Conservation (phyloP, 2,888 invertebrate genomes). For the Sphaerophoria rueppellii region DNA sequence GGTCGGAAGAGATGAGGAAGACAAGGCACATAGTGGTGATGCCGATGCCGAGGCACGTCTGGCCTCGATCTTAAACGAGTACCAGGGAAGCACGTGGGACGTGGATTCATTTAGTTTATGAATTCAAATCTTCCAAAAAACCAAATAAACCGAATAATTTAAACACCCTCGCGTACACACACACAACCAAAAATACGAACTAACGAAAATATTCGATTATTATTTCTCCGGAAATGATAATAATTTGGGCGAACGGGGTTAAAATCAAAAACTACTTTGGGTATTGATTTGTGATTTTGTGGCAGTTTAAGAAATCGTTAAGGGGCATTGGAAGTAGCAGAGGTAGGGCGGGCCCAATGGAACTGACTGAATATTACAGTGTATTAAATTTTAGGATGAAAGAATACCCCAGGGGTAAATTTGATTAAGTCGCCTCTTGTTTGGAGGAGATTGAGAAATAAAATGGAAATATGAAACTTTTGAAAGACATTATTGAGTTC, state of each 20-base stretch:
- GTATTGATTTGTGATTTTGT: constrained; percentile 45
- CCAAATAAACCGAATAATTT: constrained; percentile 55
- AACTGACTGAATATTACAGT: not conserved
- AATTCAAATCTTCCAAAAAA: constrained; percentile 51
- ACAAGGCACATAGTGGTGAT: not conserved
- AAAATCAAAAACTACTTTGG: not conserved
- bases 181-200: not conserved
- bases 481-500: constrained; percentile 9
- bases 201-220: constrained; percentile 31
- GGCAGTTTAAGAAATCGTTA: constrained; percentile 58
- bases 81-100: constrained; percentile 47
- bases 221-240: constrained; percentile 25
- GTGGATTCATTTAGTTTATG: constrained; percentile 63
- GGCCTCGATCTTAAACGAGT: constrained; percentile 31
- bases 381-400: constrained; percentile 25
- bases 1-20: constrained; percentile 1
- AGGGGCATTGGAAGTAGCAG: constrained; percentile 3
- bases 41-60: constrained; percentile 20
- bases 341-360: not conserved
- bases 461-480: constrained; percentile 28
- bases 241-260: not conserved
- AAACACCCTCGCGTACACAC: constrained; percentile 17
- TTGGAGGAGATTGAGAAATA: constrained; percentile 6
- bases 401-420: constrained; percentile 18
- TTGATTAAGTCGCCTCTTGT: constrained; percentile 7